Base-by-base conservation (phyloP, 2,113 vertebrate genomes). In the Tautogolabrus adspersus region DNA sequence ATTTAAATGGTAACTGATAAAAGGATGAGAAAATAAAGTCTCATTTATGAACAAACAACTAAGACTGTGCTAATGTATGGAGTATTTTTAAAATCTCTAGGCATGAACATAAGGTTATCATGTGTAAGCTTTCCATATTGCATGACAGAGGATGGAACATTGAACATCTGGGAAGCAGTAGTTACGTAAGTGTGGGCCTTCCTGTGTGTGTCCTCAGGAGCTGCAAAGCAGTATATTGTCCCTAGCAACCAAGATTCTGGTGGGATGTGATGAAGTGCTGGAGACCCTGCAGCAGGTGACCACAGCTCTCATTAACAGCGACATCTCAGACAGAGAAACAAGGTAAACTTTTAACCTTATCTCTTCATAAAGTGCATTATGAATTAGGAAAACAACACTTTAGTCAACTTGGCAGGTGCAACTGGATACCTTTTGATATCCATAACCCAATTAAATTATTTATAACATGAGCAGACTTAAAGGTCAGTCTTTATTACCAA, bases 211-310 rank as follows among this genome's bases (percentile, higher is more conserved):
- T 76, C 70, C 72, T 77, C 91, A 99, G 97, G 98, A 99, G 80
- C 94, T 99, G 37, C 98, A 99, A 92, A 93, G 93, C 88, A 97
- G 96, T 91, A 98, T 99, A 90, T 94, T 99, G 83, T 96, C 96
- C 81, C 93, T 99, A 55, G 97, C 97, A 68, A 96, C 96, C 5
- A 98, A 99, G 91, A 96, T 99, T 82, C 91, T 99, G 88, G 96
- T 96, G 26, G 97, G 98, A 79, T 99, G 97, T 78, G 98, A 99
- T 88, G 97, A 99, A 94, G 98, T 98, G 37, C 91, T 99, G 83
- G 98, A 99, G 93, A 98, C 97, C 84, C 95, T 99, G 60, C 97
- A 99, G 83, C 96, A 97, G 88, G 97, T 99, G 85, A 99, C 97
- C 60, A 97, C 96, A 19, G 95, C 97, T 59, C 95, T 99, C 67